Conservation (phyloP, 2,888 invertebrate genomes). For the Aphelenchoides bicaudatus region DNA sequence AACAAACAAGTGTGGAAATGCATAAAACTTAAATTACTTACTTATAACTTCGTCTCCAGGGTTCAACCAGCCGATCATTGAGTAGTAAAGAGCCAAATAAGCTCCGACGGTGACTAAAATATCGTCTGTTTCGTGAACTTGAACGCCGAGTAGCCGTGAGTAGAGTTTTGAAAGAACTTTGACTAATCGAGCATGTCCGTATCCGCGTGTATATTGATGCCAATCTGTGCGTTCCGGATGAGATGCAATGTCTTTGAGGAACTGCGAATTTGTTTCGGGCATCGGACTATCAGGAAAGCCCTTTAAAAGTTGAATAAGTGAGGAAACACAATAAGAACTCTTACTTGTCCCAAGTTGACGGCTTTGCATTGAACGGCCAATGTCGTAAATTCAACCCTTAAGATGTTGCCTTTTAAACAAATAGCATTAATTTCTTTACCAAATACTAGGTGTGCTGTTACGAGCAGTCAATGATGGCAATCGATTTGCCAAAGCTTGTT, state of each 20-base stretch:
- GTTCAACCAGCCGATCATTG: constrained; percentile 81
- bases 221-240: constrained; percentile 47
- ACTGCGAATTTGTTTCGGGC: constrained; percentile 51
- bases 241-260: constrained; percentile 43
- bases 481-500: not conserved
- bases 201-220: constrained; percentile 57
- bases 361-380: constrained; percentile 55
- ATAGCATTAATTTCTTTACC: constrained; percentile 15
- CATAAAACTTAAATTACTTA: constrained; percentile 28
- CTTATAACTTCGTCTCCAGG: constrained; percentile 68
- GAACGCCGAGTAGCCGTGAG: constrained; percentile 72
- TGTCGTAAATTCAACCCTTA: constrained; percentile 59
- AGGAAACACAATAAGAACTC: not conserved
- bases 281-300: constrained; percentile 59
- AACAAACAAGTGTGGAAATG: constrained; percentile 1
- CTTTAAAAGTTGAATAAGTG: constrained; percentile 26
- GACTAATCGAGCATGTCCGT: constrained; percentile 69
- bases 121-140: constrained; percentile 80
- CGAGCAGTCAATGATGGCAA: constrained; percentile 2
- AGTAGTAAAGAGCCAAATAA: constrained; percentile 84
- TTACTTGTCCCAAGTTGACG: constrained; percentile 59
- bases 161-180: constrained; percentile 80
- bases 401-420: constrained; percentile 22
- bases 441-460: constrained; percentile 19
- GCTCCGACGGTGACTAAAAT: constrained; percentile 86